phyloP scores from a whole-genome alignment of 2,797 vertebrate species.

The Poeciliopsis presidionis region DNA sequence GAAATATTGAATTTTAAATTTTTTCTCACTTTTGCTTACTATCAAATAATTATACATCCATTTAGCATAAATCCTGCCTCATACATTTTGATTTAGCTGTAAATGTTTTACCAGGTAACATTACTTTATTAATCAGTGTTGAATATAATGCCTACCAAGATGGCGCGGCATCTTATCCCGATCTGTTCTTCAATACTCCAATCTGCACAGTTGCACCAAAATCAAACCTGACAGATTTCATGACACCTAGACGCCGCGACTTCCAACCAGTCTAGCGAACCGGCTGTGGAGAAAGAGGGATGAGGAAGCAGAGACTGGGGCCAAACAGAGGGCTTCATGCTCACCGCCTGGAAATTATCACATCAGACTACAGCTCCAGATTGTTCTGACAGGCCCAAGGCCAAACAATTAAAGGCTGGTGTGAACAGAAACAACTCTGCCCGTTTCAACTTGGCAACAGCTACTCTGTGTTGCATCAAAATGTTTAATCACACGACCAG shows the following conservation, averaged over 20 bases:
- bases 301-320: slow-evolving; percentile 61
- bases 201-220: slow-evolving; percentile 44
- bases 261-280: slow-evolving; percentile 44
- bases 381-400: slow-evolving; percentile 65
- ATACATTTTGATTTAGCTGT: too few relatives aligned
- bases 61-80: too few relatives aligned
- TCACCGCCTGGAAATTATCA: slow-evolving; percentile 73
- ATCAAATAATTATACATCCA: too few relatives aligned
- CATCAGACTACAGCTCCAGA: slow-evolving; percentile 63
- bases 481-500: slow-evolving; percentile 27
- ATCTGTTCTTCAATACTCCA: slow-evolving; percentile 34
- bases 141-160: too few relatives aligned
- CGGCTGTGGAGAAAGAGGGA: slow-evolving; percentile 41
- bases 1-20: too few relatives aligned
- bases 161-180: neutral
- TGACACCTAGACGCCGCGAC: slow-evolving; percentile 34
- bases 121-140: too few relatives aligned
- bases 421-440: slow-evolving; percentile 54
- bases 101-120: too few relatives aligned
- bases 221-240: slow-evolving; percentile 31
- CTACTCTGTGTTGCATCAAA: slow-evolving; percentile 57
- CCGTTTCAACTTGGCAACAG: slow-evolving; percentile 55
- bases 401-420: slow-evolving; percentile 50
- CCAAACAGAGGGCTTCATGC: slow-evolving; percentile 52
- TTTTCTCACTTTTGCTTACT: too few relatives aligned